phyloP scores from a whole-genome alignment of 2,113 vertebrate species.

The Nicator chloris region DNA sequence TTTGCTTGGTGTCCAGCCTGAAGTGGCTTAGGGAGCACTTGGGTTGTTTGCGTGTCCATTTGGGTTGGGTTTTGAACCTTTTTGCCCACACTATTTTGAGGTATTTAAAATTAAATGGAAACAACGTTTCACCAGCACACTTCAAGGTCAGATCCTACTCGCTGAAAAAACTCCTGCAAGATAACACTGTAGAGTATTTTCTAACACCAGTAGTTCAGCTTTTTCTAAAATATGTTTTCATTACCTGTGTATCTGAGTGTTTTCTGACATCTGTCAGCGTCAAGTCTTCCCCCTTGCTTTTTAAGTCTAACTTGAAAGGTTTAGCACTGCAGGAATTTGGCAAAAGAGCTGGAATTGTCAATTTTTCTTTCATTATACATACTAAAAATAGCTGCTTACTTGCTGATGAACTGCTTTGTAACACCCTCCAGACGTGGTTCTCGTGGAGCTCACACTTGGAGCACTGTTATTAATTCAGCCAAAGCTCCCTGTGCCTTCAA shows the following conservation, averaged over 20 bases:
- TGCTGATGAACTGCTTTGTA: constrained; percentile 6
- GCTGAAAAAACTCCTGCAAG: not conserved
- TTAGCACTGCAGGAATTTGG: not conserved
- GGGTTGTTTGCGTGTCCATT: not conserved
- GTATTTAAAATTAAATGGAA: not conserved
- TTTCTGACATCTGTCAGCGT: not conserved
- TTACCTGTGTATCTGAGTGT: not conserved
- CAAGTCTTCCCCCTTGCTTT: not conserved
- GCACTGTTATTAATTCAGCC: not conserved
- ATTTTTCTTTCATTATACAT: not conserved
- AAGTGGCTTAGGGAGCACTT: not conserved
- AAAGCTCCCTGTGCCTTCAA: not conserved
- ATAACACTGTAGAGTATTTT: not conserved
- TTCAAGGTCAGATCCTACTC: not conserved
- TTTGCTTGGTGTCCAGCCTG: not conserved
- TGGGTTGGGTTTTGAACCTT: not conserved
- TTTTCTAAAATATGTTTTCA: not conserved
- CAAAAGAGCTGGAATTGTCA: constrained; percentile 11
- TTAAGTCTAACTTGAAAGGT: not conserved
- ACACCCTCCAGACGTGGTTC: not conserved
- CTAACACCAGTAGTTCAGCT: not conserved
- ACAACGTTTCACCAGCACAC: not conserved
- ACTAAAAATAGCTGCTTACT: constrained; percentile 19
- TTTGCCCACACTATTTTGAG: not conserved
- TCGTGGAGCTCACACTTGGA: not conserved